Evolutionary conservation across 2,888 invertebrate species (phyloP), one percentile per base, ranked within the genome.

Genomic region (Fragum whitleyi): DNA sequence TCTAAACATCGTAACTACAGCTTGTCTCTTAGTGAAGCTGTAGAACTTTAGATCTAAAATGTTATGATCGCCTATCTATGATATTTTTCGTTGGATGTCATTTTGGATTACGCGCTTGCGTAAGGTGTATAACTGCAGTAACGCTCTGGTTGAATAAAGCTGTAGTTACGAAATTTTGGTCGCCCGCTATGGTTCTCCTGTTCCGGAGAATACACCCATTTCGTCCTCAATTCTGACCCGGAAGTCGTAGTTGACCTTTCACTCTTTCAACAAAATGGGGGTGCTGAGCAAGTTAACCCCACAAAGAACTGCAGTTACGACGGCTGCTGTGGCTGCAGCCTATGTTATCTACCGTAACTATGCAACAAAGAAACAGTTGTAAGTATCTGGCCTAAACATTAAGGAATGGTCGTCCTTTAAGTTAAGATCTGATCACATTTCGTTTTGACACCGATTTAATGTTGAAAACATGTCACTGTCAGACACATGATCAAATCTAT

Each of bases 241-340:
- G 65, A 65, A 65, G 65, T 65, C 0, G 2, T 16, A 6, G 21
- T 21, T 23, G 23, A 32, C 62, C 62, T 29, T 28, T 28, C 36
- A n/a, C 21, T 61, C 62, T 29, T 62, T n/a, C 36, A 19, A 36
- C 3, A 88, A 86, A 77, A 91, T 91, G 91, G 91, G 90, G 79
- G 90, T 88, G 62, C 86, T 89, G 21, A 91, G 91, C 76, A 91
- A 91, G 79, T 72, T 91, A 65, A 90, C 92, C 70, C 88, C 92
- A 2, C 81, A 88, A 76, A 92, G 91, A 74, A 89, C 92, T 21
- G 92, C 93, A n/a, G 72, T 91, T n/a, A 81, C 89, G 3, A 91
- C 92, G 7, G 90, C 90, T 14, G 87, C 83, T 7, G 89, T 87
- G 16, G 88, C 91, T 55, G 91, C 88, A 42, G 74, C 88, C 1